Evolutionary conservation across 1,140 invertebrate species (phyloP), one percentile per base, ranked within the genome.

Genomic region (Caerostris darwini): DNA sequence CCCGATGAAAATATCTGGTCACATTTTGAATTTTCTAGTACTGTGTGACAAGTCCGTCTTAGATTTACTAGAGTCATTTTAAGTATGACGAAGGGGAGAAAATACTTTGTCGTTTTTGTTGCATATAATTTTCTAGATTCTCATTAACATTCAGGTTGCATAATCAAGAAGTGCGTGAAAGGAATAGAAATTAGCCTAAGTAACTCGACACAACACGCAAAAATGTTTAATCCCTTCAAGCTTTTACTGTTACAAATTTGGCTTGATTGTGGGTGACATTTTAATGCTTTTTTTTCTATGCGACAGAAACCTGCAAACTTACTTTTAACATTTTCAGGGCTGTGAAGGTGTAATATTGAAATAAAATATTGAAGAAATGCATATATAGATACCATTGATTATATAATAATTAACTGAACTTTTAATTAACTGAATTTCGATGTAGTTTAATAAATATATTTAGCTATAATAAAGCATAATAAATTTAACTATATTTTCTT

Each of bases 71-170:
- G 56, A 85, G 57, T 85, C 83, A 85, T 58, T 59, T 34, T 85
- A 34, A 85, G 83, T 57, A 8, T 59, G 19, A 85, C 19, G 83
- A 85, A 34, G 83, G 17, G 17, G 10, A 85, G 57, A 17, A 5
- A 12, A n/a, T 67, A n/a, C 14, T 53, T 81, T 50, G 77, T 85
- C 69, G 10, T 77, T 71, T 77, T 50, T 77, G 69, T 50, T 34
- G 3, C 34, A 77, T 50, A 50, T 58, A 54, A 34, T 85, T 85
- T 67, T 85, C 57, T 59, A 85, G 83, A n/a, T 81, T n/a, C 54
- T 59, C 17, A 85, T 85, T 58, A 85, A 56, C 58, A 85, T 85
- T 85, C 83, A 85, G 17, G 54, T 5, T 58, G 50, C 56, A 85
- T 5, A 58, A 19, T 57, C 34, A 59, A 14, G 19, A 2, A 19